Percentiles rank a stretch among this genome's conserved stretches.
These are phyloP conservation scores for Ganaspis brasiliensis DNA, from an alignment of 2,888 invertebrate species.

Conservation along the genomic window DNA sequence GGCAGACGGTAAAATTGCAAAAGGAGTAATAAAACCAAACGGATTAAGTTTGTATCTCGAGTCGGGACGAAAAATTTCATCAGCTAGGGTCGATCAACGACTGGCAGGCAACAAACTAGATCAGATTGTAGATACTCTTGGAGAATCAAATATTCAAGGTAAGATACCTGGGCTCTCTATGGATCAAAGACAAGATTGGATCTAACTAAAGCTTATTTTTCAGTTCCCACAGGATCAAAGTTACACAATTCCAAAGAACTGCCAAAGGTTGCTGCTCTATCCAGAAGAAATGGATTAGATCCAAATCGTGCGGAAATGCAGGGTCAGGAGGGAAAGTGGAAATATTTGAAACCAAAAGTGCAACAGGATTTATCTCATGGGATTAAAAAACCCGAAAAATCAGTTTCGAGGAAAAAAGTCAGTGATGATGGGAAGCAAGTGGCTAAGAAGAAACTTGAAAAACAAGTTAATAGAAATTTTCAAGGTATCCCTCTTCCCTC, in stretches of 20 bases:
- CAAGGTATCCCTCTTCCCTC: constrained; percentile 19
- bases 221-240: neutral
- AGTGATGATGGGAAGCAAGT: no score
- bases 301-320: constrained; percentile 52
- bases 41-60: neutral
- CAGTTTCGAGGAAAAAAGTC: neutral
- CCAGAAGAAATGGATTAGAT: constrained; percentile 58
- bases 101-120: constrained; percentile 2
- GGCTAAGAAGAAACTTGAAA: no score
- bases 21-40: neutral
- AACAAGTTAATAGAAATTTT: neutral
- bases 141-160: neutral
- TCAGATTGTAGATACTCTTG: neutral
- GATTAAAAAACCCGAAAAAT: no score
- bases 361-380: neutral
- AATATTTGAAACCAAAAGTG: constrained; percentile 39
- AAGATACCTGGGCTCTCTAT: neutral
- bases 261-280: constrained; percentile 3
- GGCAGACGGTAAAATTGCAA: neutral
- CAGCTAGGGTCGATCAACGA: neutral
- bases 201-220: neutral
- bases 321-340: constrained; percentile 38
- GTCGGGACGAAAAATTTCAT: constrained; percentile 9
- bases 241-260: constrained; percentile 40
- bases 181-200: neutral